Evolutionary conservation across 37 sponge, comb jelly and placozoan species (phyloP).

Genomic region (Agelas oroides): DNA sequence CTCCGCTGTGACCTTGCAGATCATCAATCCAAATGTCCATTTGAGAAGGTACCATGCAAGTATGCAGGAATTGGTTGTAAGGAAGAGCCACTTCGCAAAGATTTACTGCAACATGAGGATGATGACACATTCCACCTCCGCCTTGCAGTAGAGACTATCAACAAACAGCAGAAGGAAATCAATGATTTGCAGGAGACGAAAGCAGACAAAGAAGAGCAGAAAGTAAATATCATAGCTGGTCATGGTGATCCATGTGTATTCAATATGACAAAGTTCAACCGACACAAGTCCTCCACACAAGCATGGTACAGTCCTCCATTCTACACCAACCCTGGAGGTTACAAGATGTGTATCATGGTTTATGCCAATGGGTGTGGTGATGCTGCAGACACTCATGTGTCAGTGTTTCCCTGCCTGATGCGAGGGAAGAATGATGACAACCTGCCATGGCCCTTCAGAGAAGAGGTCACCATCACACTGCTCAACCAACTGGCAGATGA

Average conservation of each 20-base stretch:
- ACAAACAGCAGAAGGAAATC: conserved; percentile 2
- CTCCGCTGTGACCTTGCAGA: neutral
- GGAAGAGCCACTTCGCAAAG: neutral
- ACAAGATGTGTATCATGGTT: conserved; percentile 55
- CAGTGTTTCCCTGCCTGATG: conserved; percentile 47
- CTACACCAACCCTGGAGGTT: conserved; percentile 24
- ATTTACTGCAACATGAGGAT: conserved; percentile 20
- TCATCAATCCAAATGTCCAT: conserved; percentile 6
- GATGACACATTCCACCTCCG: conserved; percentile 4
- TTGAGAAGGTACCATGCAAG: conserved; percentile 27
- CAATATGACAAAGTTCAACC: conserved; percentile 4
- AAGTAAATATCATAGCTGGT: too few relatives aligned
- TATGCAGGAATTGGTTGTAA: conserved; percentile 32
- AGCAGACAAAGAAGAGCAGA: too few relatives aligned
- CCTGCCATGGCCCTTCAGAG: conserved; percentile 35
- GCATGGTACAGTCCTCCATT: conserved; percentile 31
- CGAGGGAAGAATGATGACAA: conserved; percentile 51
- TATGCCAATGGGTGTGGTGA: conserved; percentile 47
- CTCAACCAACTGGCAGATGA: conserved; percentile 47
- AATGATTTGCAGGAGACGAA: neutral
- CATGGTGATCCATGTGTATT: neutral
- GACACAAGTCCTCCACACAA: neutral
- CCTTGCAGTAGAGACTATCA: conserved; percentile 1
- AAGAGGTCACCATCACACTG: conserved; percentile 35
- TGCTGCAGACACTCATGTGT: conserved; percentile 43